Conservation (phyloP, 2,888 invertebrate species). For the Drosophila meridiana region DNA sequence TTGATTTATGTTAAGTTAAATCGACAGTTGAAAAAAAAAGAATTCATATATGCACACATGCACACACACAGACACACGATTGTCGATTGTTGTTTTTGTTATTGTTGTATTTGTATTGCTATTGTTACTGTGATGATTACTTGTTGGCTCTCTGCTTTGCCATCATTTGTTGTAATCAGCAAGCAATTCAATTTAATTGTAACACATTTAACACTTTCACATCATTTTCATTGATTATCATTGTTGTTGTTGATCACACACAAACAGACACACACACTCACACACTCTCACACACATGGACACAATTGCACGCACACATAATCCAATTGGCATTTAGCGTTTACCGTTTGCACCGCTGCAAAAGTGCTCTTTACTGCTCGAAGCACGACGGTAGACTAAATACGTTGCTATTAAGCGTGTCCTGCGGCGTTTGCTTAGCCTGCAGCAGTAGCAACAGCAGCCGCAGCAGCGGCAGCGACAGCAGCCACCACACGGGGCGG, state of each 20-base stretch:
- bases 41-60: conserved; percentile 40
- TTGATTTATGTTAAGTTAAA: conserved; percentile 62
- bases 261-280: conserved; percentile 4
- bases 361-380: conserved; percentile 72
- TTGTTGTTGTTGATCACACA: conserved; percentile 6
- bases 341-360: conserved; percentile 40
- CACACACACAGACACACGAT: conserved; percentile 14
- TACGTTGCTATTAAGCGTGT: conserved; percentile 54
- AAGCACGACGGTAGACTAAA: conserved; percentile 80
- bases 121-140: conserved; percentile 57
- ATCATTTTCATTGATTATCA: conserved; percentile 57
- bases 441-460: conserved; percentile 69
- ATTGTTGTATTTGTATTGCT: conserved; percentile 32
- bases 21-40: conserved; percentile 37
- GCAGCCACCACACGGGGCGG: conserved; percentile 63
- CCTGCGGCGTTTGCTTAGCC: conserved; percentile 83
- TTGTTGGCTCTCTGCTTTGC: conserved; percentile 51
- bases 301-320: conserved; percentile 33
- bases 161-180: conserved; percentile 75
- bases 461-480: conserved; percentile 21
- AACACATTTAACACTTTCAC: conserved; percentile 77
- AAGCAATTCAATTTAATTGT: conserved; percentile 72
- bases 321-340: conserved; percentile 54
- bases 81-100: conserved; percentile 27
- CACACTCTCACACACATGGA: conserved; percentile 6